Conservation (phyloP, 2,888 invertebrate species). For the Chirona hameri region DNA sequence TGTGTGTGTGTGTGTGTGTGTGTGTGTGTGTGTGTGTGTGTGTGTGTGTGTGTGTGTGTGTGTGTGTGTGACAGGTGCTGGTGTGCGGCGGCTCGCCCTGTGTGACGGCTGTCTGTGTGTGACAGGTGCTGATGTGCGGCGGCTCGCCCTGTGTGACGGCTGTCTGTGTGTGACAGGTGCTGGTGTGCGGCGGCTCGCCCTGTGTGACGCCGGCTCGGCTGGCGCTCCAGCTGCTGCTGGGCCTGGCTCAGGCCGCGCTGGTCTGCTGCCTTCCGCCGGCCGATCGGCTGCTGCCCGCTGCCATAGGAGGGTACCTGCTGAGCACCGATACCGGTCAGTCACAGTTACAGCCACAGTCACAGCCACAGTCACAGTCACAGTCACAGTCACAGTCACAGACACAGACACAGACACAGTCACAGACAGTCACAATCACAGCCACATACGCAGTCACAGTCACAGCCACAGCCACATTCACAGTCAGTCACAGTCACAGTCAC, state of each 20-base stretch:
- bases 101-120: no score
- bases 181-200: not conserved
- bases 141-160: not conserved
- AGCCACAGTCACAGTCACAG: not conserved
- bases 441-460: no score
- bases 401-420: not conserved
- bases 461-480: no score
- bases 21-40: no score
- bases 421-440: not conserved
- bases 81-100: not conserved
- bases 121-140: not conserved
- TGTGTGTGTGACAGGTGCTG: not conserved
- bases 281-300: not conserved
- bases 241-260: not conserved
- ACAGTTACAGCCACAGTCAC: not conserved
- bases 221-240: not conserved
- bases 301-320: not conserved
- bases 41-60: no score
- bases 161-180: not conserved
- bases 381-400: not conserved
- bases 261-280: not conserved
- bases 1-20: no score
- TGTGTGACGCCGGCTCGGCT: not conserved
- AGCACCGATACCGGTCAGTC: not conserved
- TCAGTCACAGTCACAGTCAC: no score